Evolutionary conservation across 2,113 vertebrate species (phyloP).

Genomic region (Sisor rabdophorus): DNA sequence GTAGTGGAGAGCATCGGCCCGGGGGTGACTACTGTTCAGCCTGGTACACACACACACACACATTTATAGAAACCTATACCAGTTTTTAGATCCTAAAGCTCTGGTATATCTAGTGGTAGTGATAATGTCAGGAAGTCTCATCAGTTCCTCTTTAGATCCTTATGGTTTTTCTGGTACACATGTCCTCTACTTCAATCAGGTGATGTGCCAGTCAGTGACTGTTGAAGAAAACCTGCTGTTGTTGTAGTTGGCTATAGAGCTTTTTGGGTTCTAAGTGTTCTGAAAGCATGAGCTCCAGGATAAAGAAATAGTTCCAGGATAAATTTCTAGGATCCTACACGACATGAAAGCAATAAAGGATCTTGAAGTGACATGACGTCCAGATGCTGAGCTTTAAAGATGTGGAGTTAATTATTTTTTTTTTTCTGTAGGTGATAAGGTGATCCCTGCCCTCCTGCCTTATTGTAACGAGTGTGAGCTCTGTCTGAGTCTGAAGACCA

Average conservation of each 20-base stretch:
- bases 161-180: background rate
- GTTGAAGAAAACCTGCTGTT: no score
- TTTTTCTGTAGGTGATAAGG: conserved; percentile 70
- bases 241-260: no score
- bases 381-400: background rate
- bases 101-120: background rate
- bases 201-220: no score
- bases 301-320: background rate
- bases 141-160: background rate
- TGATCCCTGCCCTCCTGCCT: conserved; percentile 75
- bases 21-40: conserved; percentile 75
- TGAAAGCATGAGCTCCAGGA: no score
- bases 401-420: no score
- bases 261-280: no score
- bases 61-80: no score
- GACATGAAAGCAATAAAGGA: background rate
- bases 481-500: conserved; percentile 67
- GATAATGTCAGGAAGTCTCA: background rate
- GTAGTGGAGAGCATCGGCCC: conserved; percentile 75
- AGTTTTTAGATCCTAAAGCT: background rate
- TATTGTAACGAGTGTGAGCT: conserved; percentile 70
- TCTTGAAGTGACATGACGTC: background rate
- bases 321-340: background rate
- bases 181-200: no score
- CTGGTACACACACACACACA: conserved; percentile 60